These are phyloP conservation scores for Nymphalis c-album DNA, from an alignment of 2,888 invertebrate species.

Conservation along the genomic window DNA sequence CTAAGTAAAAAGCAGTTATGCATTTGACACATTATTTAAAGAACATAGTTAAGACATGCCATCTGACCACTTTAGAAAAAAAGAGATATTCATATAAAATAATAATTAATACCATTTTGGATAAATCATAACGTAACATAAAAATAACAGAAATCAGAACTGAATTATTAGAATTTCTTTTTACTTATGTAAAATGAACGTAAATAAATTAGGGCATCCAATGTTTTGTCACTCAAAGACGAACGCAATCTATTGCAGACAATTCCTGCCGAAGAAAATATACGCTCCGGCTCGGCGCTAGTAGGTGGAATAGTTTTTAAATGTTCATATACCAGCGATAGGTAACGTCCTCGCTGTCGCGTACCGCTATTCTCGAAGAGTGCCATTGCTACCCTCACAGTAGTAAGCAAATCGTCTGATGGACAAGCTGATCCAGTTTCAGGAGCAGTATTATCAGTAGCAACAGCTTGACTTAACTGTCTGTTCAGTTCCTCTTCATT, in stretches of 20 bases:
- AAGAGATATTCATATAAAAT: slow-evolving; percentile 10
- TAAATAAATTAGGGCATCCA: slow-evolving; percentile 22
- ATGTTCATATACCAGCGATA: slow-evolving; percentile 23
- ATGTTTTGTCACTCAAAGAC: slow-evolving; percentile 28
- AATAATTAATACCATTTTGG: slow-evolving; percentile 6
- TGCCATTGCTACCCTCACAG: slow-evolving; percentile 30
- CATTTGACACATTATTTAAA: slow-evolving; percentile 27
- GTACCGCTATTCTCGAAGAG: slow-evolving; percentile 31
- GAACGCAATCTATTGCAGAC: slow-evolving; percentile 28
- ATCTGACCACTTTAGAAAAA: slow-evolving; percentile 7
- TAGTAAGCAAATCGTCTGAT: no score
- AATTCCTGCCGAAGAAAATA: slow-evolving; percentile 32
- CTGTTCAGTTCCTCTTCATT: no score
- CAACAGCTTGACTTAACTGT: no score
- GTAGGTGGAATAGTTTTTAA: slow-evolving; percentile 31
- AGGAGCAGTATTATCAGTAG: no score
- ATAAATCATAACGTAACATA: slow-evolving; percentile 10
- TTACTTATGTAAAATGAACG: slow-evolving; percentile 23
- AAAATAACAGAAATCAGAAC: neutral
- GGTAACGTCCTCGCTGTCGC: no score
- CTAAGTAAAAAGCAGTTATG: slow-evolving; percentile 19
- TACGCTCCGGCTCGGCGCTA: slow-evolving; percentile 32
- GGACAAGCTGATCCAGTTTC: no score
- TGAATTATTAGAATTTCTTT: slow-evolving; percentile 2
- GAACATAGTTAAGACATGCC: slow-evolving; percentile 13